Percentiles rank a stretch among this genome's conserved stretches.
These are phyloP conservation scores for Rhorus exstirpatorius DNA, from an alignment of 2,888 invertebrate species.

Conservation along the genomic window DNA sequence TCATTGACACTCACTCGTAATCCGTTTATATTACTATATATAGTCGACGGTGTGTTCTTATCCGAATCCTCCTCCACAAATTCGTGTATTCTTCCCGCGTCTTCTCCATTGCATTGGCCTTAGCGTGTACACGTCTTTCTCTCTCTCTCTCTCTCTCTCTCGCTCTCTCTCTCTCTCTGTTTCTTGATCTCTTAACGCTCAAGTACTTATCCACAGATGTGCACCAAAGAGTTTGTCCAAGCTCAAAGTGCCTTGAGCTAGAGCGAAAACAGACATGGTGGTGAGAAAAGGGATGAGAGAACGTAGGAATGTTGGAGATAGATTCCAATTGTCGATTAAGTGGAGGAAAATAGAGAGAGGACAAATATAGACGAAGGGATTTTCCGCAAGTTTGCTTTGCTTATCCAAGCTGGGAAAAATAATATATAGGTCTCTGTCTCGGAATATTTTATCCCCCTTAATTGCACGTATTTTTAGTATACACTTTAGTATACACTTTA, in stretches of 20 bases:
- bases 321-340: constrained; percentile 21
- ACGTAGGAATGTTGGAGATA: constrained; percentile 31
- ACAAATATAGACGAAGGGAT: not conserved
- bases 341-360: constrained; percentile 10
- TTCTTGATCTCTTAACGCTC: constrained; percentile 45
- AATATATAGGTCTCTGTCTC: not conserved
- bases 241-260: constrained; percentile 47
- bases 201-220: constrained; percentile 59
- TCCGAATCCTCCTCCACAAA: constrained; percentile 10
- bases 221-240: constrained; percentile 56
- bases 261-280: constrained; percentile 23
- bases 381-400: not conserved
- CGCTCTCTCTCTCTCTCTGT: not conserved
- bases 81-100: constrained; percentile 44
- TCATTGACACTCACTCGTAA: constrained; percentile 41
- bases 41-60: constrained; percentile 41
- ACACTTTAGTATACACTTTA: too few relatives aligned
- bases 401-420: not conserved
- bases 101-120: constrained; percentile 25
- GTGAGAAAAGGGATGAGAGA: constrained; percentile 5
- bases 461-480: too few relatives aligned
- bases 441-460: not conserved
- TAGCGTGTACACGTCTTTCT: too few relatives aligned
- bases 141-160: not conserved
- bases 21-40: constrained; percentile 34